Evolutionary conservation across 2,113 vertebrate species (phyloP), one percentile per base, ranked within the genome.

Genomic region (Carassius carassius): DNA sequence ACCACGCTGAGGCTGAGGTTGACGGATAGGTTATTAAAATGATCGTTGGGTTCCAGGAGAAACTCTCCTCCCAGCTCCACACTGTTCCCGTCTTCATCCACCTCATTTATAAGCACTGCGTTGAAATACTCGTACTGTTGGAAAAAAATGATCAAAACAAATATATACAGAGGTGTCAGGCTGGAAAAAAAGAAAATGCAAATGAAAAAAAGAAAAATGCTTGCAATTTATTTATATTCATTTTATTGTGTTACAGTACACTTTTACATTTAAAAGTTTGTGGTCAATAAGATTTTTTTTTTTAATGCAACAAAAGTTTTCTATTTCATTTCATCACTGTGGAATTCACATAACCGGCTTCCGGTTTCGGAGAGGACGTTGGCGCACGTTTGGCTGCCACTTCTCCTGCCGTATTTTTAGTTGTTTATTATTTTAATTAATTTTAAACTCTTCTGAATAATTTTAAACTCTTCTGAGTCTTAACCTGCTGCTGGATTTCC

Each of bases 61-160:
- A 99, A 99, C 86, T 99, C 96, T 88, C 97, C 97, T 29, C 63
- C 79, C 63, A 76, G 74, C 6, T 98, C 98, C 72, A 98, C 91
- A 8, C 95, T 97, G 78, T 98, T 97, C 21, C 97, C 98, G 5
- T 97, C 96, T 87, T 99, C 96, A 90, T 99, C 96, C 81, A 96
- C 93, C 90, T 99, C 97, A 51, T 99, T 99, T 88, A 99, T 99
- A 86, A 99, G 93, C 82, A 99, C 98, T 1, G 98, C 98, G 80
- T 99, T 99, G 95, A 99, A 99, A 93, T 99, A 99, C 92, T 99
- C 97, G 69, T 99, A 99, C 98, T 99, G 92, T 80, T 88, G 62
- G 65, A 62, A n/a, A 23, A 13, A 51, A 70, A 91, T 1, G 4
- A 54, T 44, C 47, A 29, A 76, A 54, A 76, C n/a, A 51, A 75